These are phyloP conservation scores for Caenorhabditis doughertyi DNA, from an alignment of 2,888 invertebrate genomes.

Conservation along the genomic window DNA sequence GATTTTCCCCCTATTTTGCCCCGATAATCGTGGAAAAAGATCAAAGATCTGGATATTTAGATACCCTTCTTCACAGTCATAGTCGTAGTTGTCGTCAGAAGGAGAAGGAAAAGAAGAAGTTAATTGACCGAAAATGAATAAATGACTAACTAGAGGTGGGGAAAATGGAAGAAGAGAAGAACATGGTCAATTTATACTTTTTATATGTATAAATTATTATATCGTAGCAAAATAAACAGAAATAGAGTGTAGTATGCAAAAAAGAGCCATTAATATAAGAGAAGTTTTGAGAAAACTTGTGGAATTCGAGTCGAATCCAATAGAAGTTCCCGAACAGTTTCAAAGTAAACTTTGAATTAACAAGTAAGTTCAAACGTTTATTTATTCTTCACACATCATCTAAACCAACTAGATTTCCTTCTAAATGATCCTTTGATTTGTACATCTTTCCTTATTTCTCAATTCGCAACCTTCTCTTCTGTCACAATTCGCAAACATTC, in stretches of 20 bases:
- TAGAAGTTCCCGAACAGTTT: no score
- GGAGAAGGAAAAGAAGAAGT: no score
- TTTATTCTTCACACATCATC: slow-evolving; percentile 26
- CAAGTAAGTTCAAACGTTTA: slow-evolving; percentile 19
- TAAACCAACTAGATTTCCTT: not conserved
- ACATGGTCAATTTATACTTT: not conserved
- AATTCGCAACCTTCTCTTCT: not conserved
- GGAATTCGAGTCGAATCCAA: no score
- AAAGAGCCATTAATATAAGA: no score
- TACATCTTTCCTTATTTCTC: not conserved
- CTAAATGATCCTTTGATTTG: slow-evolving; percentile 30
- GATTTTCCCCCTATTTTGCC: not conserved
- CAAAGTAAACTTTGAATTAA: slow-evolving; percentile 1
- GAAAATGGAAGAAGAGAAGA: not conserved
- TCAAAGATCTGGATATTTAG: slow-evolving; percentile 14
- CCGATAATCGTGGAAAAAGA: not conserved
- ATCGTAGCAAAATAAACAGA: not conserved
- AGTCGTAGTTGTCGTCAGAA: no score
- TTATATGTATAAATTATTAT: not conserved
- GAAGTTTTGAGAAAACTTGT: no score
- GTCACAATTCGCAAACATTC: slow-evolving; percentile 36
- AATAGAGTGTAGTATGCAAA: no score
- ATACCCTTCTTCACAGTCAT: slow-evolving; percentile 6
- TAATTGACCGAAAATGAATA: slow-evolving; percentile 22
- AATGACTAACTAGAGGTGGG: not conserved